Percentiles rank a stretch among this genome's conserved stretches.
Evolutionary conservation across 2,888 invertebrate species (phyloP).

Genomic region (Tetanocera ferruginea): DNA sequence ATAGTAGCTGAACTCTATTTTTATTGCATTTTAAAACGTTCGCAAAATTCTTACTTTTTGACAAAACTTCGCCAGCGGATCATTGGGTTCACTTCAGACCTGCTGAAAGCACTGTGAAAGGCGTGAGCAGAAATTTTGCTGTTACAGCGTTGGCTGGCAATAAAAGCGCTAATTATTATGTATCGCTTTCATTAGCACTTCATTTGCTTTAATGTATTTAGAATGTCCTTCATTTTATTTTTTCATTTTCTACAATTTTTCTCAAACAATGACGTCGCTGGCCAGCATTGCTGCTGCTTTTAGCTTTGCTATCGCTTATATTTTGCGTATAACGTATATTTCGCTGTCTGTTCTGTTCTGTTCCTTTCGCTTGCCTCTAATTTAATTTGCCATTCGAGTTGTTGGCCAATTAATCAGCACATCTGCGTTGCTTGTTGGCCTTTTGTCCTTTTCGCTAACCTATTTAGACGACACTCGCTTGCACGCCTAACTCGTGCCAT

Average conservation of each 20-base stretch:
- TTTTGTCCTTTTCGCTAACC: not conserved
- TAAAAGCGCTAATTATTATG: slow-evolving; percentile 7
- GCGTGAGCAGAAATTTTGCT: too few species aligned
- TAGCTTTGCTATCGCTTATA: not conserved
- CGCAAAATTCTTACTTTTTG: too few species aligned
- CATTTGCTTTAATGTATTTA: slow-evolving; percentile 24
- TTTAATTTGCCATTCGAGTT: slow-evolving; percentile 40
- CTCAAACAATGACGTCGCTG: not conserved
- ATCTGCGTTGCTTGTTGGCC: slow-evolving; percentile 13
- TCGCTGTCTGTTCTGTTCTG: slow-evolving; percentile 9
- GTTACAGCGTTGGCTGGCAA: not conserved
- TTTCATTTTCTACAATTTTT: not conserved
- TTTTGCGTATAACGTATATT: not conserved
- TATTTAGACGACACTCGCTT: not conserved
- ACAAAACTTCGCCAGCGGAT: too few species aligned
- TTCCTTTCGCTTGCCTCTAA: slow-evolving; percentile 26
- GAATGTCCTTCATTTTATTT: slow-evolving; percentile 11
- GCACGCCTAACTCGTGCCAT: not conserved
- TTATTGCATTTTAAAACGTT: too few species aligned
- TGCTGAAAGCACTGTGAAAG: not conserved
- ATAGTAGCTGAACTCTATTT: too few species aligned
- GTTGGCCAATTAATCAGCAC: slow-evolving; percentile 41
- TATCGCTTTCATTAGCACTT: slow-evolving; percentile 36
- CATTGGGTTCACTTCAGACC: not conserved
- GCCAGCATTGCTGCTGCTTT: too few species aligned